Evolutionary conservation across 2,113 vertebrate genomes (phyloP), one percentile per base, ranked within the genome.

Genomic region (Megaceryle torquata): DNA sequence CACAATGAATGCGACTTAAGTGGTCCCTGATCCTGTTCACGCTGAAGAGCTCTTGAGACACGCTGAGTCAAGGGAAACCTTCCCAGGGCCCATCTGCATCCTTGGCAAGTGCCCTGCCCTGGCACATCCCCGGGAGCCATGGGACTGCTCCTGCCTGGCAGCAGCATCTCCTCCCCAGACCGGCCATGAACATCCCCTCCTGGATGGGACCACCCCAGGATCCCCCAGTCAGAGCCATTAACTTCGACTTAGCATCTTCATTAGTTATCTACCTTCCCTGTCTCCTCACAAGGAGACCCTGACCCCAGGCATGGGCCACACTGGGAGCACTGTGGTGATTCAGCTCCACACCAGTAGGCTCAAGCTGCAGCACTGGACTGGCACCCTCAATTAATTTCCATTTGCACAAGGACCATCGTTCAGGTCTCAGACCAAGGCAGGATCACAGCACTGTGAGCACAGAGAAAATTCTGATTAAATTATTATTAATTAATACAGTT

Each of bases 61-160:
- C 1, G 2, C 59, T n/a, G 53, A 41, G 74, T 61, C 65, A 2
- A 37, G 71, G 63, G 83, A 69, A 43, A 35, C 60, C 39, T 64
- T 56, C 63, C 8, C 15, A 24, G 69, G n/a, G n/a, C 48, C 22
- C 22, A 0, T 29, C 39, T 31, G 18, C 25, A 28, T 8, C 2
- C 0, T 44, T 22, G 13, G 25, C 21, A 12, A 13, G 19, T 31
- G 89, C 14, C 20, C 11, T 68, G 76, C 44, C 26, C 16, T 76
- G 76, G 37, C 24, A 26, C 2, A 1, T 11, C 69, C 41, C 5
- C 0, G 0, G 31, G 61, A 44, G 26, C 7, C 1, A 0, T 6
- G 4, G 57, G 20, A 4, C 25, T 0, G 1, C 44, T 71, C 37
- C 61, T n/a, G 41, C 57, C 65, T 0, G 0, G 33, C 35, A 67